Evolutionary conservation across 2,888 invertebrate genomes (phyloP).

Genomic region (Stramonita haemastoma): DNA sequence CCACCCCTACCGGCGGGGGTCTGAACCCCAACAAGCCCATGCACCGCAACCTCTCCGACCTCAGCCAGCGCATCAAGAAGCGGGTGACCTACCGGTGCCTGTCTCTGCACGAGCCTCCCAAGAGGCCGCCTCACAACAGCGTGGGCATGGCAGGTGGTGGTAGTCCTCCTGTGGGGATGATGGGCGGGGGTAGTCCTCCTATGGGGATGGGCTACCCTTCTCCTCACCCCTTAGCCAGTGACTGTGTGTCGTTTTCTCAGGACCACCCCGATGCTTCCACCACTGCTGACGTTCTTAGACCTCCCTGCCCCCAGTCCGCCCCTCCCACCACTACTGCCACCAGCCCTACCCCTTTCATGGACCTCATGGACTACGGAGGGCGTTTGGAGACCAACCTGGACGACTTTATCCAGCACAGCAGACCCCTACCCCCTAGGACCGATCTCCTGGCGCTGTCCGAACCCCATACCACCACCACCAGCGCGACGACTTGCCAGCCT

Average conservation of each 20-base stretch:
- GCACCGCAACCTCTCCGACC: slow-evolving; percentile 83
- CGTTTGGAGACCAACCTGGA: slow-evolving; percentile 19
- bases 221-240: background rate
- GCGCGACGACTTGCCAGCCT: background rate
- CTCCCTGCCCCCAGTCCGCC: background rate
- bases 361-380: background rate
- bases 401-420: slow-evolving; percentile 12
- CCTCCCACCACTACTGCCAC: slow-evolving; percentile 2
- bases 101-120: slow-evolving; percentile 55
- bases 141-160: background rate
- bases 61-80: slow-evolving; percentile 89
- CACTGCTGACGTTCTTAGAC: background rate
- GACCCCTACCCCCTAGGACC: background rate
- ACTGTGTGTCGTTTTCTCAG: slow-evolving; percentile 1
- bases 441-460: background rate
- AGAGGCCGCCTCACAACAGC: background rate
- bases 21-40: slow-evolving; percentile 70
- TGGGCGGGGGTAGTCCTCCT: too few species aligned
- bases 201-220: too few species aligned
- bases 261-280: background rate
- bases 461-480: background rate
- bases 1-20: slow-evolving; percentile 46
- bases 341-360: background rate
- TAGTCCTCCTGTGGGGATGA: background rate
- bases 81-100: slow-evolving; percentile 87